Evolutionary conservation across 1,140 invertebrate species (phyloP).

Genomic region (Vanessa atalanta): DNA sequence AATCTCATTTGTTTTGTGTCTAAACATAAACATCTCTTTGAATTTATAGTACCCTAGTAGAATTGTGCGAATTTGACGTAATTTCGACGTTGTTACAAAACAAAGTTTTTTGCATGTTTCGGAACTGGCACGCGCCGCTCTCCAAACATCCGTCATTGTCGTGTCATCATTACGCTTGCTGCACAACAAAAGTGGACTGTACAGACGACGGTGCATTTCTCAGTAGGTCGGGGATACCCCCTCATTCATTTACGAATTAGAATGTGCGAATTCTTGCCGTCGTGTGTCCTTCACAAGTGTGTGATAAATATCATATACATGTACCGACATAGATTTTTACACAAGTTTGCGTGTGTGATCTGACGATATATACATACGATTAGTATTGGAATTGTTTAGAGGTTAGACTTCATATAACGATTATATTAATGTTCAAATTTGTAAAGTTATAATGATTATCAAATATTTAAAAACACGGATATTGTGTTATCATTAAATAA

Average conservation of each 20-base stretch:
- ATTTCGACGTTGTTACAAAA: conserved; percentile 56
- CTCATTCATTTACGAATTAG: conserved; percentile 46
- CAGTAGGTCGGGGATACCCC: conserved; percentile 72
- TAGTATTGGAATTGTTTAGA: not conserved
- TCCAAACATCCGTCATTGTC: conserved; percentile 62
- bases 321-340: too few species aligned
- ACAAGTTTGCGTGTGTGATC: not conserved
- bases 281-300: conserved; percentile 29
- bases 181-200: conserved; percentile 61
- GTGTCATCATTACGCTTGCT: conserved; percentile 64
- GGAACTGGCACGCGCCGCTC: conserved; percentile 53
- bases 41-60: conserved; percentile 65
- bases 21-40: conserved; percentile 48
- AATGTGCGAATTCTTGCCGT: conserved; percentile 58
- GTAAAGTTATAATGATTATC: conserved; percentile 21
- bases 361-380: not conserved
- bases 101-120: conserved; percentile 49
- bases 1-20: not conserved
- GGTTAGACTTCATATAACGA: not conserved
- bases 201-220: conserved; percentile 53
- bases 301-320: not conserved
- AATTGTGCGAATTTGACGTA: conserved; percentile 79
- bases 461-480: conserved; percentile 46
- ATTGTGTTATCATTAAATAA: conserved; percentile 59
- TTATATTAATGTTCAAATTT: not conserved